phyloP scores from a whole-genome alignment of 1,140 invertebrate genomes.

The Galleria mellonella region DNA sequence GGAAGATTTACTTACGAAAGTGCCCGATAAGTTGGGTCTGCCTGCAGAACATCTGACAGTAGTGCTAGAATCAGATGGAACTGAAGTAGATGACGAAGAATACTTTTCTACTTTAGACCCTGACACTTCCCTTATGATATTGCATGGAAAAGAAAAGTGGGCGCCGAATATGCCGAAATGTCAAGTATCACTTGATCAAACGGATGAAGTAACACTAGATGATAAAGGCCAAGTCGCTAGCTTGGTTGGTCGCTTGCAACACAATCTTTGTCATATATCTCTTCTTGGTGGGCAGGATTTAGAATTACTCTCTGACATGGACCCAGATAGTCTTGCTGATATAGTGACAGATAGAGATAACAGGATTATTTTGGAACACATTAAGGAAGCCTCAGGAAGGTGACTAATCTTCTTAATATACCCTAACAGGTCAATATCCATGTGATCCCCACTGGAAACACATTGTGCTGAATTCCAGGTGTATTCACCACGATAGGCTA shows the following conservation, averaged over 20 bases:
- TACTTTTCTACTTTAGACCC: constrained; percentile 89
- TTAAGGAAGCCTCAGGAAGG: constrained; percentile 88
- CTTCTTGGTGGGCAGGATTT: constrained; percentile 86
- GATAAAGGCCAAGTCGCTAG: constrained; percentile 76
- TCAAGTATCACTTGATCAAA: constrained; percentile 80
- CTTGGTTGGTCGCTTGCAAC: constrained; percentile 83
- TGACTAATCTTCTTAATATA: constrained; percentile 40
- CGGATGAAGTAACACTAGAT: constrained; percentile 77
- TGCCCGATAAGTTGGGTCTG: constrained; percentile 80
- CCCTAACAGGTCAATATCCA: too few relatives aligned
- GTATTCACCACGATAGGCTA: too few relatives aligned
- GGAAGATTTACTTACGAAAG: constrained; percentile 82
- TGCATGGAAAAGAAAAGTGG: constrained; percentile 85
- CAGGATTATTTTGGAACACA: constrained; percentile 85
- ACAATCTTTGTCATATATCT: constrained; percentile 86
- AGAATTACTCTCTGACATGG: constrained; percentile 88
- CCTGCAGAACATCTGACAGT: constrained; percentile 79
- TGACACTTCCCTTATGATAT: constrained; percentile 87
- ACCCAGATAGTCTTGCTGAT: constrained; percentile 86
- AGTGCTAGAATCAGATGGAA: constrained; percentile 88
- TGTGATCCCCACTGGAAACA: too few relatives aligned
- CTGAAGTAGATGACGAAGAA: constrained; percentile 91
- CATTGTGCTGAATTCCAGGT: too few relatives aligned
- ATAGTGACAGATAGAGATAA: constrained; percentile 84
- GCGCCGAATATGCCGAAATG: constrained; percentile 70